Evolutionary conservation across 2,113 vertebrate species (phyloP).

Genomic region (Nannospalax galili): DNA sequence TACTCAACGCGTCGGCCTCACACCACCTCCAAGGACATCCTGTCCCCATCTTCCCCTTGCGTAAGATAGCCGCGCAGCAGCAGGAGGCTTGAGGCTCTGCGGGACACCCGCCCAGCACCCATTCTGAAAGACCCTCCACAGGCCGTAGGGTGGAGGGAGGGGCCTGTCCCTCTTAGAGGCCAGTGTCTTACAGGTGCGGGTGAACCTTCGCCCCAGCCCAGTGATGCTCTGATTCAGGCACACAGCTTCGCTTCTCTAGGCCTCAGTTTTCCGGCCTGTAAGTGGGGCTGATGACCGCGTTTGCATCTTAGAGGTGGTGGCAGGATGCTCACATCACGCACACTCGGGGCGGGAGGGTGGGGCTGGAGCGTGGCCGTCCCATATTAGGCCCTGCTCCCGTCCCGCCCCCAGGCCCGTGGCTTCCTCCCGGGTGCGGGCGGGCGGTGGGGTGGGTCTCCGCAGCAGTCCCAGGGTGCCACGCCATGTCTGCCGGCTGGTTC

Average conservation of each 20-base stretch:
- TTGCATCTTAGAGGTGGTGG: rapidly evolving
- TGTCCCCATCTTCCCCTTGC: constrained; percentile 37
- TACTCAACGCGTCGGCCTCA: background rate
- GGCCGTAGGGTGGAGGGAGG: background rate
- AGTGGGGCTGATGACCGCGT: background rate
- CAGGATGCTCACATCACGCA: rapidly evolving
- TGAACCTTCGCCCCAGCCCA: background rate
- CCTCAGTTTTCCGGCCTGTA: background rate
- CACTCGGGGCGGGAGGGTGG: background rate
- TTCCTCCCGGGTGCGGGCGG: background rate
- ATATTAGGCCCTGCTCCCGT: no score
- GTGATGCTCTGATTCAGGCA: background rate
- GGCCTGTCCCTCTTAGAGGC: background rate
- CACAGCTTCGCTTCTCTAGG: background rate
- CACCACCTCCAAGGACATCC: constrained; percentile 22
- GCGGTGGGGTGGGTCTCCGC: background rate
- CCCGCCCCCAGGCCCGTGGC: background rate
- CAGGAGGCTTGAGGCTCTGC: background rate
- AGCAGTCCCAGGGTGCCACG: background rate
- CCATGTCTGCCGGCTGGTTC: constrained; percentile 82
- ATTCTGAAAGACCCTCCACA: background rate
- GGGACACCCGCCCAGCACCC: background rate
- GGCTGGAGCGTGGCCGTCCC: background rate
- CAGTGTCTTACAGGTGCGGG: background rate
- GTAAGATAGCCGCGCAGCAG: background rate